These are phyloP conservation scores for Callospermophilus lateralis DNA, from an alignment of 2,113 vertebrate genomes.

Conservation along the genomic window DNA sequence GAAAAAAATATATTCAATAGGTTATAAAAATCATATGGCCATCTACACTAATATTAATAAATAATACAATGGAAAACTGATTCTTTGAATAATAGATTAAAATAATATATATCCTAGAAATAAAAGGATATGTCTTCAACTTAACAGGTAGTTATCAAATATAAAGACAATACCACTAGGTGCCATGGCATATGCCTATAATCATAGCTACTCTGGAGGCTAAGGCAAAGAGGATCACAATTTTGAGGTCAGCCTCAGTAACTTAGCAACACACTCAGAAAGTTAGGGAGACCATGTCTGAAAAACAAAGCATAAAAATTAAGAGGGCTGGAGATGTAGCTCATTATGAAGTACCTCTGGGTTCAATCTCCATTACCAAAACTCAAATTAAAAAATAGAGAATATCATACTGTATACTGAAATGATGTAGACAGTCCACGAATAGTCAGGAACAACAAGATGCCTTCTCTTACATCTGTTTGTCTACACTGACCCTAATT, in stretches of 20 bases:
- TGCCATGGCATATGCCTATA: too few species aligned
- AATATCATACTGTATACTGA: neutral
- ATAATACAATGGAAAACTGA: neutral
- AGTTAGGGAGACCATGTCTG: too few species aligned
- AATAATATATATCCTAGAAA: neutral
- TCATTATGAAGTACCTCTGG: too few species aligned
- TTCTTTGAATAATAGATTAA: neutral
- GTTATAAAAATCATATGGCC: neutral
- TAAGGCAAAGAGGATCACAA: too few species aligned
- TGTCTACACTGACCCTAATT: neutral
- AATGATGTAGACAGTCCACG: neutral
- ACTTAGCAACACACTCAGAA: too few species aligned
- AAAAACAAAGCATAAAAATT: too few species aligned
- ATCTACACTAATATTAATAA: neutral
- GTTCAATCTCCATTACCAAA: too few species aligned
- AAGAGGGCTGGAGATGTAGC: too few species aligned
- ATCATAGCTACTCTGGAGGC: too few species aligned
- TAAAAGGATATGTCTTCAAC: neutral
- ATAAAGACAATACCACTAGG: neutral
- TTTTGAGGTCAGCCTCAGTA: too few species aligned
- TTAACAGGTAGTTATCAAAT: neutral
- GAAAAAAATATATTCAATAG: neutral
- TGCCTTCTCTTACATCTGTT: neutral
- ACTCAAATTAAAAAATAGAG: too few species aligned
- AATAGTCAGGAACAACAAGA: neutral